phyloP scores from a whole-genome alignment of 2,888 invertebrate species.

The Metallyticus violacea region DNA sequence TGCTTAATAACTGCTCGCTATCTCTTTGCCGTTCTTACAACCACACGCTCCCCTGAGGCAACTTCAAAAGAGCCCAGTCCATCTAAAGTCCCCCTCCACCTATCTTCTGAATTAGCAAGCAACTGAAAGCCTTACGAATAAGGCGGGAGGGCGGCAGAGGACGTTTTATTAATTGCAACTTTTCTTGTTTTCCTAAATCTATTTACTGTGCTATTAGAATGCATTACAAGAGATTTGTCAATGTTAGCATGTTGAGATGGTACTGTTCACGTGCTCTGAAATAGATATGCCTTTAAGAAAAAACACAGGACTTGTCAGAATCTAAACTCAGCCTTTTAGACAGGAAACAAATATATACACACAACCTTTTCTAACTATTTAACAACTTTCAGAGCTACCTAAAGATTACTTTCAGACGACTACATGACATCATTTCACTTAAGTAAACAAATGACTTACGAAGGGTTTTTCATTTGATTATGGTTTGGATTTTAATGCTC shows the following conservation, averaged over 20 bases:
- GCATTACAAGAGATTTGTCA: not conserved
- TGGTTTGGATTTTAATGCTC: too few species aligned
- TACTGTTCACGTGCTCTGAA: too few species aligned
- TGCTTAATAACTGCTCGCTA: not conserved
- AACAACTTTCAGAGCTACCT: too few species aligned
- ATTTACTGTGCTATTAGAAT: not conserved
- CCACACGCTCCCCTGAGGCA: not conserved
- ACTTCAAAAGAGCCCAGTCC: not conserved
- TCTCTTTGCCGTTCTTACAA: not conserved
- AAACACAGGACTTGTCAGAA: not conserved
- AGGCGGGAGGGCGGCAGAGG: not conserved
- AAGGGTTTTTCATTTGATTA: too few species aligned
- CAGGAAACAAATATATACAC: not conserved
- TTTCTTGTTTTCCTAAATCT: not conserved
- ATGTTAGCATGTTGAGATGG: not conserved
- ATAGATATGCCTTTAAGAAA: not conserved
- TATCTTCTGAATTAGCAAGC: not conserved
- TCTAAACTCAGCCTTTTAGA: not conserved
- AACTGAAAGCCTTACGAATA: not conserved
- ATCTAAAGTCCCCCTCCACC: not conserved
- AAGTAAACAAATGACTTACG: too few species aligned
- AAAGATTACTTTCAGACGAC: too few species aligned
- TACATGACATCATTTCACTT: too few species aligned
- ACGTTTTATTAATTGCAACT: not conserved
- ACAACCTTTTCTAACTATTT: too few species aligned